Evolutionary conservation across 2,888 invertebrate species (phyloP).

Genomic region (Dorcus hopei): DNA sequence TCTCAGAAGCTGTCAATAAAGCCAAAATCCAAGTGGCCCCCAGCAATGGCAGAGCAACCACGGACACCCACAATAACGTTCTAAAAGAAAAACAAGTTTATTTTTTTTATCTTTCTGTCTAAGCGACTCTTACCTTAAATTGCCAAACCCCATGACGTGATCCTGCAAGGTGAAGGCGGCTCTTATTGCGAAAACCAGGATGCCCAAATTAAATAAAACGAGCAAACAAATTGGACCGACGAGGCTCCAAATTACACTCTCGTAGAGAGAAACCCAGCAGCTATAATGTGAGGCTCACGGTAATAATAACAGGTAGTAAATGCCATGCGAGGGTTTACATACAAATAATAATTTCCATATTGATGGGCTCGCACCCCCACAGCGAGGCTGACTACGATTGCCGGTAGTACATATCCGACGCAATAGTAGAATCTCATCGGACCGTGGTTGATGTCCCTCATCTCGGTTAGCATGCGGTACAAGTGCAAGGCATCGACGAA

Average conservation of each 20-base stretch:
- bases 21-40: constrained; percentile 86
- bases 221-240: constrained; percentile 85
- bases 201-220: constrained; percentile 73
- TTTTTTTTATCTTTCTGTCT: not conserved
- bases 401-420: constrained; percentile 89
- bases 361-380: constrained; percentile 92
- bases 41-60: constrained; percentile 79
- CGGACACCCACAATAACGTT: constrained; percentile 82
- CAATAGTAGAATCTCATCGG: constrained; percentile 90
- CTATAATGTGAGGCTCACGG: constrained; percentile 50
- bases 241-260: constrained; percentile 92
- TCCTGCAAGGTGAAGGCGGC: constrained; percentile 90
- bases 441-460: constrained; percentile 94
- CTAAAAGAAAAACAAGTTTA: constrained; percentile 46
- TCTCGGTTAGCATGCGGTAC: constrained; percentile 90
- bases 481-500: constrained; percentile 90
- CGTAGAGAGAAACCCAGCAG: constrained; percentile 93
- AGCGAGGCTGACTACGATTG: constrained; percentile 84
- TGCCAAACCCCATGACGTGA: constrained; percentile 83
- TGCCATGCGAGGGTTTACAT: constrained; percentile 49
- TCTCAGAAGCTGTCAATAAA: constrained; percentile 73
- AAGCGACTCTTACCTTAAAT: constrained; percentile 58
- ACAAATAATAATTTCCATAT: constrained; percentile 93
- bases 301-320: no score
- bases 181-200: constrained; percentile 79